Evolutionary conservation across 2,113 vertebrate genomes (phyloP).

Genomic region (sheep (Ovis aries)): ARS-UI_Ramb_v3.0 NC_056073.1:8652501-8653000

Average conservation of each 20-base stretch:
- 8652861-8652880: neutral
- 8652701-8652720: neutral
- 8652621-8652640: conserved; percentile 22
- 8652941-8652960: no score
- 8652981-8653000: neutral
- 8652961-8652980: neutral
- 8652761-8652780: neutral
- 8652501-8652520: neutral
- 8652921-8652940: neutral
- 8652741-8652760: neutral
- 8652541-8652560: neutral
- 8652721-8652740: neutral
- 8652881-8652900: neutral
- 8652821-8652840: neutral
- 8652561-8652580: neutral
- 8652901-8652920: neutral
- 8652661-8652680: neutral
- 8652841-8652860: neutral
- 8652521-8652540: neutral
- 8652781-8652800: neutral
- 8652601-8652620: conserved; percentile 31
- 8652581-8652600: neutral
- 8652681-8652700: neutral
- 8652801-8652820: neutral
- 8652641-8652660: conserved; percentile 35